These are phyloP conservation scores for Ptychoptera albimana DNA, from an alignment of 2,888 invertebrate species.

Conservation along the genomic window DNA sequence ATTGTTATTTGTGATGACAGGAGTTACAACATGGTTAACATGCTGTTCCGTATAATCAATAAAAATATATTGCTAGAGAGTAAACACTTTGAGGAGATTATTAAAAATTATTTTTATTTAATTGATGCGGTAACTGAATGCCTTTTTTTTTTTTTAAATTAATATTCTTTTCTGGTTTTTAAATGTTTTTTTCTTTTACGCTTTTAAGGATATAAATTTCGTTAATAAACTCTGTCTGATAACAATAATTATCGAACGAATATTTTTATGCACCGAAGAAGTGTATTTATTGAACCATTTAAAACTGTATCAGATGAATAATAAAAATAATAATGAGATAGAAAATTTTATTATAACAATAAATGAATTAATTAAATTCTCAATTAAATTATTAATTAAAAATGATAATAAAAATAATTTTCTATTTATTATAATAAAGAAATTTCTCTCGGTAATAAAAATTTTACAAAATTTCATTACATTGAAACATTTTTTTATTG, in stretches of 20 bases:
- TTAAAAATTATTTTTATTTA: constrained; percentile 4
- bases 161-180: constrained; percentile 3
- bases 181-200: constrained; percentile 7
- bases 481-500: no score
- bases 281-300: constrained; percentile 32
- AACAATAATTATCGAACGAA: constrained; percentile 28
- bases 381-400: no score
- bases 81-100: constrained; percentile 20
- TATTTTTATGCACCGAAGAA: constrained; percentile 30
- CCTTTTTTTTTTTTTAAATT: neutral
- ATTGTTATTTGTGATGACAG: constrained; percentile 19
- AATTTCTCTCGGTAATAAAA: no score
- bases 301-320: constrained; percentile 30
- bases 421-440: no score
- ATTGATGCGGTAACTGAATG: constrained; percentile 1
- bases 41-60: constrained; percentile 25
- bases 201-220: constrained; percentile 22
- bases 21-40: constrained; percentile 21
- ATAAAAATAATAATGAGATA: constrained; percentile 6
- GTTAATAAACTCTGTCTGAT: constrained; percentile 29
- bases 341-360: neutral
- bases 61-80: constrained; percentile 27
- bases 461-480: no score
- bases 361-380: no score
- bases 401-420: no score